Percentiles rank a stretch among this genome's conserved stretches.
Conservation (phyloP, 1,140 invertebrate genomes). For the Oedothorax gibbosus region DNA sequence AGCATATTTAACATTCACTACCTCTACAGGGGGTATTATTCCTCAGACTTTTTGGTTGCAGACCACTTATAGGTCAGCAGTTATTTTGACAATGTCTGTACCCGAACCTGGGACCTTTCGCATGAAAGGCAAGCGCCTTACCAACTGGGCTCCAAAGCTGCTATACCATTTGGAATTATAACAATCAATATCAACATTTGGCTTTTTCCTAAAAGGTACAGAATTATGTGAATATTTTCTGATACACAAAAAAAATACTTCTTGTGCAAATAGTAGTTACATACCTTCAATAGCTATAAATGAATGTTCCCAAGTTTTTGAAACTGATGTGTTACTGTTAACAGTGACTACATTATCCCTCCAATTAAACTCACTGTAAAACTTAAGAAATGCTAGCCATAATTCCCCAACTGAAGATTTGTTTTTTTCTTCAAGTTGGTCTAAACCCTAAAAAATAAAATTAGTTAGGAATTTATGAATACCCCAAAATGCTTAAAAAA, state of each 20-base stretch:
- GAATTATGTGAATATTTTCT: neutral
- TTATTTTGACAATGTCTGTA: too few relatives aligned
- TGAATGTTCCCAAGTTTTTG: slow-evolving; percentile 72
- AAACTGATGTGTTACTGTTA: slow-evolving; percentile 69
- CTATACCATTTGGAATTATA: too few relatives aligned
- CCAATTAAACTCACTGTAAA: slow-evolving; percentile 73
- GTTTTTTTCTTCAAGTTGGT: slow-evolving; percentile 65
- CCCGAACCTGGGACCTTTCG: too few relatives aligned
- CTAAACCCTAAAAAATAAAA: neutral
- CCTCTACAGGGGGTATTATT: too few relatives aligned
- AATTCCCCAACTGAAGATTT: slow-evolving; percentile 70
- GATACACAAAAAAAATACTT: neutral
- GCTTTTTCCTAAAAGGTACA: too few relatives aligned
- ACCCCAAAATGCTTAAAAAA: too few relatives aligned
- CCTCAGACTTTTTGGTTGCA: too few relatives aligned
- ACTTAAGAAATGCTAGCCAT: slow-evolving; percentile 73
- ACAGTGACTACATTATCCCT: slow-evolving; percentile 72
- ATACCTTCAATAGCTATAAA: slow-evolving; percentile 74
- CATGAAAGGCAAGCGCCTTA: too few relatives aligned
- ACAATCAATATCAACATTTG: too few relatives aligned
- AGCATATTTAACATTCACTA: too few relatives aligned
- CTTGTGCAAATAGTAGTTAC: neutral
- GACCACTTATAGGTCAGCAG: too few relatives aligned
- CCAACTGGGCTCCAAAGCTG: too few relatives aligned
- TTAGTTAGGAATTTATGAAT: neutral